These are phyloP conservation scores for Hipposideros armiger DNA, from an alignment of 2,113 vertebrate genomes.

Conservation along the genomic window DNA sequence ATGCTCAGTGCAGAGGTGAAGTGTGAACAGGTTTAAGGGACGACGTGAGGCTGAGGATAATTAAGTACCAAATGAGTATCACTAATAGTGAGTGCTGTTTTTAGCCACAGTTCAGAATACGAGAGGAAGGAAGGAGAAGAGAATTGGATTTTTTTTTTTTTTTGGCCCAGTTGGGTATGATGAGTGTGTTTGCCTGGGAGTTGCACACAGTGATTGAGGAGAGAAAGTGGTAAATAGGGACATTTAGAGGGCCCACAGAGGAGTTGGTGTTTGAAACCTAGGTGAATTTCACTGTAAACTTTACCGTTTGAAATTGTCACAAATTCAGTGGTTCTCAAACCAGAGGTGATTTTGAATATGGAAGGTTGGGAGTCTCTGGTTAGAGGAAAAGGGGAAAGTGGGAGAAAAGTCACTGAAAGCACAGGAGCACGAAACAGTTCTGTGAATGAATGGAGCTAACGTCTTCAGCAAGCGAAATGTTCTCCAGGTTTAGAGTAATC, in stretches of 20 bases:
- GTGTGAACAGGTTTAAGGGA: background rate
- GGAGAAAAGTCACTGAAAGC: background rate
- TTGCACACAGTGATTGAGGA: background rate
- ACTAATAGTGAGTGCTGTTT: background rate
- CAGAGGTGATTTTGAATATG: background rate
- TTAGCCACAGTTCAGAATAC: background rate
- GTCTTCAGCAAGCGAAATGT: background rate
- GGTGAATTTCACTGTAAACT: constrained; percentile 21
- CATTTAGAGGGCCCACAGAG: background rate
- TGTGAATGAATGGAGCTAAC: background rate
- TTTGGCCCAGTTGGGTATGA: constrained; percentile 2
- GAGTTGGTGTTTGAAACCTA: constrained; percentile 25
- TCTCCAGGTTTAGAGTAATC: background rate
- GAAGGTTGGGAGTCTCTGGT: background rate
- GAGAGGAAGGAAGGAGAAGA: background rate
- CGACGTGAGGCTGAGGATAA: background rate
- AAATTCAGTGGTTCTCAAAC: background rate
- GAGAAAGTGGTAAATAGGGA: constrained; percentile 32
- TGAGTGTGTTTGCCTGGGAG: background rate
- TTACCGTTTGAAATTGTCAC: background rate
- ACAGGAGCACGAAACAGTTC: accelerated
- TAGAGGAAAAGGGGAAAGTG: background rate
- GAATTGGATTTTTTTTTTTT: background rate
- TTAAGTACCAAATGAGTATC: background rate
- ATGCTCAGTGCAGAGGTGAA: background rate